phyloP scores from a whole-genome alignment of 1,140 invertebrate species.

The Pteromalus puparum region DNA sequence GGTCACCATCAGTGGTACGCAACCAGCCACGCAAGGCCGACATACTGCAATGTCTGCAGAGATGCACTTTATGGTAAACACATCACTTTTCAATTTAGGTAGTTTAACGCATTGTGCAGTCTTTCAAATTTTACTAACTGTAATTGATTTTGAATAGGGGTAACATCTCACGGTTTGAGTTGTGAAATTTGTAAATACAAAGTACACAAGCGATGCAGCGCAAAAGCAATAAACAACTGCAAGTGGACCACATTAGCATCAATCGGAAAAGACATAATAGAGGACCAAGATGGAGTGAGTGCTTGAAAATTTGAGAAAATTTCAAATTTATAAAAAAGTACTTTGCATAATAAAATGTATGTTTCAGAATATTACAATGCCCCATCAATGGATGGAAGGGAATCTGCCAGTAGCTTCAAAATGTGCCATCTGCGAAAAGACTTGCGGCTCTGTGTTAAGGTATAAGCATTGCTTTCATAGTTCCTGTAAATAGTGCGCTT shows the following conservation, averaged over 20 bases:
- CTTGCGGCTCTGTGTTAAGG: constrained; percentile 95
- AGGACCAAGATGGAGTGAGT: constrained; percentile 92
- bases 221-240: constrained; percentile 94
- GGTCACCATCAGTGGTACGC: constrained; percentile 96
- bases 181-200: constrained; percentile 99
- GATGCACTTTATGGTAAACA: constrained; percentile 87
- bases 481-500: constrained; percentile 6
- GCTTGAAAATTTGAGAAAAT: constrained; percentile 52
- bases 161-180: constrained; percentile 94
- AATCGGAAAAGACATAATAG: constrained; percentile 94
- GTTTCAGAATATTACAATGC: constrained; percentile 91
- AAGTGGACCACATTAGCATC: constrained; percentile 97
- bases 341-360: background rate
- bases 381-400: constrained; percentile 98
- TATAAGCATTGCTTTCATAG: constrained; percentile 61
- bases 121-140: background rate
- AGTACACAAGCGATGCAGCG: constrained; percentile 94
- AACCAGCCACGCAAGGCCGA: constrained; percentile 94
- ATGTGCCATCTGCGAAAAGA: constrained; percentile 96
- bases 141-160: constrained; percentile 78
- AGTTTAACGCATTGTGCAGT: background rate
- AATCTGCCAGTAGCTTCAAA: constrained; percentile 96
- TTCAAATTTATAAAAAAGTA: background rate
- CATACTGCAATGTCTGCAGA: constrained; percentile 96
- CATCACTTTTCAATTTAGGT: background rate